phyloP scores from a whole-genome alignment of 2,888 invertebrate genomes.

The Crepidodera aurea region DNA sequence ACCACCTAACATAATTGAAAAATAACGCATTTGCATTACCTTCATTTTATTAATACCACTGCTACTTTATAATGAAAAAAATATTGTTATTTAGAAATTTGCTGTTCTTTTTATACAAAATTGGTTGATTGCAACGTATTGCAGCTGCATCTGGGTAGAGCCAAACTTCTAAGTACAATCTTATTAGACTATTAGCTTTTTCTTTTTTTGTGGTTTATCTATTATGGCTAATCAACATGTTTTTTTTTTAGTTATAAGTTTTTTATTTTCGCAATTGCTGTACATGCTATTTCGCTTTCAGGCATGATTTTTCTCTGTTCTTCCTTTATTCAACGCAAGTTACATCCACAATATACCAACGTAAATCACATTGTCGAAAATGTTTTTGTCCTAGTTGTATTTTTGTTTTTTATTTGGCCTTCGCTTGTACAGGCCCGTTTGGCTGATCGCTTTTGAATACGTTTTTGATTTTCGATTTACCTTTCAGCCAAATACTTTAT shows the following conservation, averaged over 20 bases:
- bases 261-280: slow-evolving; percentile 40
- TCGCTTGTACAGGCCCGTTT: slow-evolving; percentile 34
- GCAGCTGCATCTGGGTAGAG: slow-evolving; percentile 24
- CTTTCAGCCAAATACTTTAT: slow-evolving; percentile 72
- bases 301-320: slow-evolving; percentile 43
- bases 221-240: slow-evolving; percentile 7
- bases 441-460: slow-evolving; percentile 3
- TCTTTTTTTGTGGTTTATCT: slow-evolving; percentile 32
- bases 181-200: slow-evolving; percentile 30
- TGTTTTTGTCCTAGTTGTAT: slow-evolving; percentile 28
- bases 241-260: slow-evolving; percentile 29
- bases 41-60: too few relatives aligned
- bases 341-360: slow-evolving; percentile 34
- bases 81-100: neutral
- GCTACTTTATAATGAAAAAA: too few relatives aligned
- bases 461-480: slow-evolving; percentile 34
- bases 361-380: slow-evolving; percentile 28
- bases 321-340: slow-evolving; percentile 40
- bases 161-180: slow-evolving; percentile 24
- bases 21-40: too few relatives aligned
- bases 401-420: slow-evolving; percentile 36
- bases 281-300: slow-evolving; percentile 38
- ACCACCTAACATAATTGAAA: too few relatives aligned
- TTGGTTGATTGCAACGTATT: slow-evolving; percentile 8
- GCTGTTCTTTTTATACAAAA: slow-evolving; percentile 12